Conservation (phyloP, 1,140 invertebrate genomes). For the Arion vulgaris region DNA sequence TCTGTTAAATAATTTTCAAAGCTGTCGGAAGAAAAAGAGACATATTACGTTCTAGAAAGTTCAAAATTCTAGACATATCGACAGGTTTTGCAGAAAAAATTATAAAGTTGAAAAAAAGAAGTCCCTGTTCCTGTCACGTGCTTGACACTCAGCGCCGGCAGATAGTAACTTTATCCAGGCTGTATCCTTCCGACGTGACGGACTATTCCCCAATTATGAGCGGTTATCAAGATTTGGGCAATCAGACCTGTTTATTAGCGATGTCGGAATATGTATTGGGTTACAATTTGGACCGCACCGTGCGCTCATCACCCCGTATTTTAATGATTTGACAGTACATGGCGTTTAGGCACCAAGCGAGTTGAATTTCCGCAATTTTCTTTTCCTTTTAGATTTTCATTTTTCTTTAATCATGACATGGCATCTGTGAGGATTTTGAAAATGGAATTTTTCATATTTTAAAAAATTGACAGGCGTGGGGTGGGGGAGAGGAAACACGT, state of each 20-base stretch:
- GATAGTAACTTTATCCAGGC: conserved; percentile 25
- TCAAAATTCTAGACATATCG: background rate
- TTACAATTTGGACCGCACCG: conserved; percentile 14
- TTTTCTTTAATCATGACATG: background rate
- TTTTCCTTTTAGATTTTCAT: background rate
- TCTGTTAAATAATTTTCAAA: no score
- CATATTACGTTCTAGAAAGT: background rate
- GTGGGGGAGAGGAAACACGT: no score
- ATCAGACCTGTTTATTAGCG: conserved; percentile 32
- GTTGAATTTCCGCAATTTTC: background rate
- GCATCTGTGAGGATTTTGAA: background rate
- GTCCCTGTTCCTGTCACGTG: background rate
- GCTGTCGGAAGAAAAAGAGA: background rate
- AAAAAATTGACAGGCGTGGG: no score
- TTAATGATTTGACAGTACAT: conserved; percentile 11
- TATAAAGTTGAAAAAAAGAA: background rate
- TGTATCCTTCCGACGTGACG: conserved; percentile 21
- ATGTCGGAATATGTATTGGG: conserved; percentile 10
- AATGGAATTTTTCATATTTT: no score
- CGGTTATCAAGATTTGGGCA: conserved; percentile 15
- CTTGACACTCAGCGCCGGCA: conserved; percentile 22
- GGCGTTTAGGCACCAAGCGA: background rate
- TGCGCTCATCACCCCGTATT: background rate
- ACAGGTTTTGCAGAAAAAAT: background rate
- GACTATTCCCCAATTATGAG: conserved; percentile 35